Base-by-base conservation (phyloP, 2,888 invertebrate genomes). In the Smittia sp. region DNA sequence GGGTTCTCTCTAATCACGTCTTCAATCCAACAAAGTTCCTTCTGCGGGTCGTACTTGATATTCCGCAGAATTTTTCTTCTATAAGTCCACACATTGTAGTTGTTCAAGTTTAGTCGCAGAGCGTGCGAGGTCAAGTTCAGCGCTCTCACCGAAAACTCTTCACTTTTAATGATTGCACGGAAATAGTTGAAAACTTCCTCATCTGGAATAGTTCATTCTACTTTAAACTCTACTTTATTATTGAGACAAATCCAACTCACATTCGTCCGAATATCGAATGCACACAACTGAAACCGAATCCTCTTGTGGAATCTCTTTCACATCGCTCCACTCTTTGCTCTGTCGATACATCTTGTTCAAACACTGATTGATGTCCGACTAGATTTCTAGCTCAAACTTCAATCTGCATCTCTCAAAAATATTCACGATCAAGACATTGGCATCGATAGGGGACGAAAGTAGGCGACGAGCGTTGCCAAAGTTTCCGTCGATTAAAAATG, bases 71-170 rank as follows among this genome's bases (percentile, higher is more conserved):
- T 86, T 77, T 94, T 91, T 78, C 98, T 86, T 79, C 92, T 88
- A 80, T 92, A 94, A 78, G 92, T 96, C 99, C 99, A 99, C 1
- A 98, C 97, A 1, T 98, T 97, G 80, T 99, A 99, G 83, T 99
- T 99, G 0, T 98, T 98, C 38, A 98, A 90, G 83, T 99, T 99
- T 13, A 97, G 18, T 1, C 46, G 25, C 0, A 52, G 41, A 15
- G 68, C 68, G n/a, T 52, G 46, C 6, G 70, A 25, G 1, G 70
- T 72, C 32, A 58, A 22, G 27, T 58, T 72, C 1, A 72, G 13
- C 15, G 22, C 39, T 22, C 22, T 15, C 7, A 46, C 62, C 4
- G 58, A 58, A 13, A 25, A 58, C n/a, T 58, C 58, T 58, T 62
- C 27, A 7, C 18, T 39, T 7, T 1, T 27, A 0, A n/a, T 9